A percentile compares a stretch with the other conserved stretches of the same genome.
Conservation (phyloP, 2,113 vertebrate species). For the Amphiprion ocellaris region DNA sequence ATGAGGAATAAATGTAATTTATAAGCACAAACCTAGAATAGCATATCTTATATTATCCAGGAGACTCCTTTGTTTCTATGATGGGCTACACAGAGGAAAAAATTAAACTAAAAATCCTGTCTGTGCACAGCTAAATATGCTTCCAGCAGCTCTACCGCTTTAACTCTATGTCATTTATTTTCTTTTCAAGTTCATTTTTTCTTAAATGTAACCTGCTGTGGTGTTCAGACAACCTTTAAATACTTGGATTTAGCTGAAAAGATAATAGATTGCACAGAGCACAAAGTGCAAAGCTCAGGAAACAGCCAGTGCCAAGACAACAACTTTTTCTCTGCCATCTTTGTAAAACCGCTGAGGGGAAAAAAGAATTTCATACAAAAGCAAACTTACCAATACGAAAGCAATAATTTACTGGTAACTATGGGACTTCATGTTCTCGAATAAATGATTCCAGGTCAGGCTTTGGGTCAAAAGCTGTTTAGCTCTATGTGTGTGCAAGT, state of each 20-base stretch:
- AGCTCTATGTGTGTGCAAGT: background rate
- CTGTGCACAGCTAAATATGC: too few species aligned
- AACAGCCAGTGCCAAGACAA: background rate
- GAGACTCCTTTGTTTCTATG: too few species aligned
- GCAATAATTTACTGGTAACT: slow-evolving; percentile 51
- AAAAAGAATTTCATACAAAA: background rate
- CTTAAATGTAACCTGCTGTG: background rate
- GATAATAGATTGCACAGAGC: too few species aligned
- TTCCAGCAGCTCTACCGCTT: background rate
- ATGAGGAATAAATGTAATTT: too few species aligned
- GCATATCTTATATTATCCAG: too few species aligned
- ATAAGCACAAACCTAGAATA: too few species aligned
- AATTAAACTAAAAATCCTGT: background rate
- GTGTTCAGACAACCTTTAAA: slow-evolving; percentile 5
- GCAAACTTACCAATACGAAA: background rate
- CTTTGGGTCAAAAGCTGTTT: slow-evolving; percentile 31
- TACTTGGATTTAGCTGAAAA: background rate
- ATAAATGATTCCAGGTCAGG: slow-evolving; percentile 39
- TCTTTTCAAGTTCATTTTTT: too few species aligned
- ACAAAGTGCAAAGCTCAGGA: slow-evolving; percentile 1
- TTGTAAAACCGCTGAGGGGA: background rate
- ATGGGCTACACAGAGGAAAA: background rate
- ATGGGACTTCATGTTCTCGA: slow-evolving; percentile 28
- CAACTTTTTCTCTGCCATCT: background rate
- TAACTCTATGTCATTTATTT: background rate